A percentile compares a stretch with the other conserved stretches of the same genome.
phyloP scores from a whole-genome alignment of 2,797 vertebrate genomes.

The Paedocypris micromegethes region DNA sequence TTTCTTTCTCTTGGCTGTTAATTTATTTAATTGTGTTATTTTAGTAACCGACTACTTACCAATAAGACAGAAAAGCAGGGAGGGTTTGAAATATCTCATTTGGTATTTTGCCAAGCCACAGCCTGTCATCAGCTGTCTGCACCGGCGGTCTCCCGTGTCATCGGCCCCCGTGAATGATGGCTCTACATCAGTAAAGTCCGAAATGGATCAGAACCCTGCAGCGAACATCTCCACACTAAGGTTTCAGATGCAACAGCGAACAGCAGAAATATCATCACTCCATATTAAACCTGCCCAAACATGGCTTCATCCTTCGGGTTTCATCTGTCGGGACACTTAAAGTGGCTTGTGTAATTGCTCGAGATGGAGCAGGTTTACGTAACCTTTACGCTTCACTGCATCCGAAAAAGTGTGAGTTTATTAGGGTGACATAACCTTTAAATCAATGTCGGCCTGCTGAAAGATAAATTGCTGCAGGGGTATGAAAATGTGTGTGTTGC shows the following conservation, averaged over 20 bases:
- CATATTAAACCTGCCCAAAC: not conserved
- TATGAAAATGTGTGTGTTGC: no score
- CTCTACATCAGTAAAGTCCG: slow-evolving; percentile 8
- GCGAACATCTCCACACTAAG: not conserved
- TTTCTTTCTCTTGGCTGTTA: no score
- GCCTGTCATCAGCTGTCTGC: slow-evolving; percentile 24
- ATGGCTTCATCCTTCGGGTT: not conserved
- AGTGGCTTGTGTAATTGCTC: no score
- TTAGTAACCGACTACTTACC: not conserved
- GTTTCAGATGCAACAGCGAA: not conserved
- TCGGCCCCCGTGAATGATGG: slow-evolving; percentile 11
- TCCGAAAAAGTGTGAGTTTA: no score
- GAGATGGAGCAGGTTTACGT: no score
- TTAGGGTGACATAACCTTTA: no score
- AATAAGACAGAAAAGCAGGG: not conserved
- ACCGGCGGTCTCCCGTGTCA: no score
- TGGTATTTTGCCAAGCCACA: slow-evolving; percentile 3
- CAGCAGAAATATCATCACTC: not conserved
- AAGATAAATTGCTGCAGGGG: no score
- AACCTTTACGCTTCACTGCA: no score
- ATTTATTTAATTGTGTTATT: no score
- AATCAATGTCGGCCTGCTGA: no score
- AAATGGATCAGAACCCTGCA: slow-evolving; percentile 22
- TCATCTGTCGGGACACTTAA: not conserved
- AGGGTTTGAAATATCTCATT: not conserved